These are phyloP conservation scores for Neomonachus schauinslandi DNA, from an alignment of 2,113 vertebrate genomes.

Conservation along the genomic window DNA sequence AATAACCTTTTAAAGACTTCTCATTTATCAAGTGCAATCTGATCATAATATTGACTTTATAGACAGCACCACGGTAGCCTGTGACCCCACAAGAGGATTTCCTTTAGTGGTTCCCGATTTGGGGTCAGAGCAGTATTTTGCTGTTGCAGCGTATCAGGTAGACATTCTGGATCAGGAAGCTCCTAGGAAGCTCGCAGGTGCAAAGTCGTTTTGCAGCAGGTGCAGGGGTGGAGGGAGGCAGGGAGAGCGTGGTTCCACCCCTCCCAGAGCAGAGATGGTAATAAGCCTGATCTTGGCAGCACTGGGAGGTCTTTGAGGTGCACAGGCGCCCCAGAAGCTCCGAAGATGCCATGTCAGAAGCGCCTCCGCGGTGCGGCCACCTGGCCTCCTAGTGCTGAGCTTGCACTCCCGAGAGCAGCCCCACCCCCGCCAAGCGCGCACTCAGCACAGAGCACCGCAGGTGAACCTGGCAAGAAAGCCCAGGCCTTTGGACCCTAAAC, in stretches of 20 bases:
- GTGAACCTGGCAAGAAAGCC: background rate
- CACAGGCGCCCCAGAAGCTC: background rate
- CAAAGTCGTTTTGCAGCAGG: background rate
- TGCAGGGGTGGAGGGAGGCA: background rate
- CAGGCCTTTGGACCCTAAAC: background rate
- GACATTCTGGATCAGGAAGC: background rate
- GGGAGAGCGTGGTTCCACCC: background rate
- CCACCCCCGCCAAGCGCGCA: background rate
- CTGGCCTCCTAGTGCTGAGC: constrained; percentile 50
- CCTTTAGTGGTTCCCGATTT: background rate
- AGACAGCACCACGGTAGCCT: background rate
- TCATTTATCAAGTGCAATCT: background rate
- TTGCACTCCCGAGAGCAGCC: background rate
- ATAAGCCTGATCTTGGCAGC: background rate
- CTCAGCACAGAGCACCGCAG: background rate
- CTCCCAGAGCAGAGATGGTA: background rate
- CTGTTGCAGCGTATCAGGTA: background rate
- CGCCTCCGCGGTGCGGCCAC: background rate
- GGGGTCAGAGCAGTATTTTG: background rate
- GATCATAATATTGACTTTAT: background rate
- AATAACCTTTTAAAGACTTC: background rate
- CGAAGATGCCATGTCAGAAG: background rate
- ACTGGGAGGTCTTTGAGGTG: background rate
- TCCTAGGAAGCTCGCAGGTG: background rate
- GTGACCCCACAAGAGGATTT: background rate